Evolutionary conservation across 2,797 vertebrate genomes (phyloP).

Genomic region (Sciurus vulgaris): DNA sequence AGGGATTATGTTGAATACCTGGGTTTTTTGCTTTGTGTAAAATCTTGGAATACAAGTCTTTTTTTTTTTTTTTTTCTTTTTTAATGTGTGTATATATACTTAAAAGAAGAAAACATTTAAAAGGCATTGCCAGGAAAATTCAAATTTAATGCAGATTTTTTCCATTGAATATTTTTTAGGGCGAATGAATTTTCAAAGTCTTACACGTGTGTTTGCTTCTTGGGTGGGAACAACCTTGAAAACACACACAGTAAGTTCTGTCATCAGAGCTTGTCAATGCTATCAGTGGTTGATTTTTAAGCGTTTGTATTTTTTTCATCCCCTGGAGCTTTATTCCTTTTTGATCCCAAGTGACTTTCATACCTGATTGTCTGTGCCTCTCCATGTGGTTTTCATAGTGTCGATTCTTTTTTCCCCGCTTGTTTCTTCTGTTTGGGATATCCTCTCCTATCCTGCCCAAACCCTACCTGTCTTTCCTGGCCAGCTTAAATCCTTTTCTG

Average conservation of each 20-base stretch:
- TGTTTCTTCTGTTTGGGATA: neutral
- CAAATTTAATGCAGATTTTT: conserved; percentile 22
- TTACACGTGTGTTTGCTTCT: neutral
- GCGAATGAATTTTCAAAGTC: neutral
- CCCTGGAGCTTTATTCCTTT: neutral
- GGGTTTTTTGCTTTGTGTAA: conserved; percentile 34
- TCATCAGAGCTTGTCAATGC: neutral
- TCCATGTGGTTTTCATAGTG: neutral
- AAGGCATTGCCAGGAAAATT: neutral
- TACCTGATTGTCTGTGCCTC: neutral
- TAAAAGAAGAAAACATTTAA: conserved; percentile 64
- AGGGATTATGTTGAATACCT: conserved; percentile 74
- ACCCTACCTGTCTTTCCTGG: neutral
- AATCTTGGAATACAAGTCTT: neutral
- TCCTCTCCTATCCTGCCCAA: neutral
- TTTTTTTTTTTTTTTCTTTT: neutral
- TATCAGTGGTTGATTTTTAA: neutral
- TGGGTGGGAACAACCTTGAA: neutral
- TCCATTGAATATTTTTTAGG: neutral
- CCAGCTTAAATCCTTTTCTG: neutral
- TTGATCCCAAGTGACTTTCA: conserved; percentile 15
- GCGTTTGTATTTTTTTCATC: neutral
- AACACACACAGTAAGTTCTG: neutral
- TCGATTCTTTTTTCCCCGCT: neutral
- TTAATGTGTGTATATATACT: neutral